Conservation (phyloP, 2,888 invertebrate species). For the Nomada hirtipes region DNA sequence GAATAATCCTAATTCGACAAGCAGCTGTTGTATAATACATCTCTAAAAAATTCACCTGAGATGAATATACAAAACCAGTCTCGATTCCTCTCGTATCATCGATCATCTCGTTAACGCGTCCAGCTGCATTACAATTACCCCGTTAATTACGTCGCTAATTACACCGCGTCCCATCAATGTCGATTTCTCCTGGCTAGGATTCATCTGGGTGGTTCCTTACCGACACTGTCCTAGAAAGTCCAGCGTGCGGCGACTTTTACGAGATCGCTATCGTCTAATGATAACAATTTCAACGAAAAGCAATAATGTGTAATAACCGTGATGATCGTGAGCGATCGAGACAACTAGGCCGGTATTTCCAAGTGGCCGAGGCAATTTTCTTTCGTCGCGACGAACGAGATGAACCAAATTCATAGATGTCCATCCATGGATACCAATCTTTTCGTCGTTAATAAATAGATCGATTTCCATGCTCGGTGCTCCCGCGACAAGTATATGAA, state of each 20-base stretch:
- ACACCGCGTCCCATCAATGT: neutral
- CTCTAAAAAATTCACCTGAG: too few relatives aligned
- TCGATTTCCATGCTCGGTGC: conserved; percentile 43
- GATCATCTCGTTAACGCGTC: conserved; percentile 28
- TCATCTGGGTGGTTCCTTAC: conserved; percentile 1
- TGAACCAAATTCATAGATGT: conserved; percentile 20
- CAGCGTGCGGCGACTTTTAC: conserved; percentile 52
- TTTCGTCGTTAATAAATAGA: conserved; percentile 21
- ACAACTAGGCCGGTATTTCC: conserved; percentile 22
- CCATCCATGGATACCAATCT: neutral
- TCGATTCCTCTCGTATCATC: neutral
- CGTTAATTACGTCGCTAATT: conserved; percentile 13
- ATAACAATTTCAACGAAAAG: conserved; percentile 76
- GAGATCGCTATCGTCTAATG: conserved; percentile 75
- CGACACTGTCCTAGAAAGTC: conserved; percentile 69
- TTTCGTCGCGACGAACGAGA: conserved; percentile 10
- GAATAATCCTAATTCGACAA: too few relatives aligned
- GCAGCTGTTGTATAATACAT: too few relatives aligned
- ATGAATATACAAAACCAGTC: too few relatives aligned
- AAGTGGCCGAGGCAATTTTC: conserved; percentile 36
- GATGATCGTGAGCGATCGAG: conserved; percentile 66
- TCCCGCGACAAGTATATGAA: conserved; percentile 20
- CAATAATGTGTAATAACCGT: conserved; percentile 57
- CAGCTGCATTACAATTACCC: conserved; percentile 11
- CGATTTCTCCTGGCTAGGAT: conserved; percentile 39